Base-by-base conservation (phyloP, 2,113 vertebrate species). In the Megaceryle torquata region DNA sequence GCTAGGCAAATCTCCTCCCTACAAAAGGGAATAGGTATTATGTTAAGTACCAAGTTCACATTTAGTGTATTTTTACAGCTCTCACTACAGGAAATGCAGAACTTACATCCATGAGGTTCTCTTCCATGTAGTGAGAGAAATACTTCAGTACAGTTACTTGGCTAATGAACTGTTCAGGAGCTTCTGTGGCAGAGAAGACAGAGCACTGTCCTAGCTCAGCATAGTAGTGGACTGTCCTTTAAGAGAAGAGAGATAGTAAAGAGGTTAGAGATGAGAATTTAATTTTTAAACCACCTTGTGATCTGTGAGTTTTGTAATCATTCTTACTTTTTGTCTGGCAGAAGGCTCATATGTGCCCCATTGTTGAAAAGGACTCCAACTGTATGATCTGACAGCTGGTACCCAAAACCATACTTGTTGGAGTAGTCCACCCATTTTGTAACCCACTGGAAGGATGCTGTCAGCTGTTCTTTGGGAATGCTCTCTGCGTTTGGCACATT, bases 361-460 rank as follows among this genome's bases (percentile, higher is more conserved):
- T 99, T 99, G 98, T 99, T 99, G 98, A 99, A 99, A 91, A 99
- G 99, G 63, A 99, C 99, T 41, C 99, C 99, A 91, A 99, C 99
- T 2, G 98, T 99, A 97, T 99, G 98, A 97, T 99, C 99, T 9
- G 99, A 99, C 92, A 99, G 98, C 98, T 99, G 99, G 98, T 99
- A 99, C 8, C 99, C 99, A 89, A 99, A 99, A 97, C 99, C 99
- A 0, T 99, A 99, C 95, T 99, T 99, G 97, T 99, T 99, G 51
- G 99, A 99, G 89, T 99, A 99, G 97, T 99, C 99, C 76, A 99
- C 99, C 99, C 99, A 99, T 95, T 99, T 99, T 80, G 99, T 99
- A 96, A 99, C 99, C 99, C 99, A 99, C 75, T 99, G 99, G 96
- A 99, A 99, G 59, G 97, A 99, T 43, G 98, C 95, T 95, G 97